Evolutionary conservation across 2,113 vertebrate species (phyloP).

Genomic region (Syngnathus floridae): DNA sequence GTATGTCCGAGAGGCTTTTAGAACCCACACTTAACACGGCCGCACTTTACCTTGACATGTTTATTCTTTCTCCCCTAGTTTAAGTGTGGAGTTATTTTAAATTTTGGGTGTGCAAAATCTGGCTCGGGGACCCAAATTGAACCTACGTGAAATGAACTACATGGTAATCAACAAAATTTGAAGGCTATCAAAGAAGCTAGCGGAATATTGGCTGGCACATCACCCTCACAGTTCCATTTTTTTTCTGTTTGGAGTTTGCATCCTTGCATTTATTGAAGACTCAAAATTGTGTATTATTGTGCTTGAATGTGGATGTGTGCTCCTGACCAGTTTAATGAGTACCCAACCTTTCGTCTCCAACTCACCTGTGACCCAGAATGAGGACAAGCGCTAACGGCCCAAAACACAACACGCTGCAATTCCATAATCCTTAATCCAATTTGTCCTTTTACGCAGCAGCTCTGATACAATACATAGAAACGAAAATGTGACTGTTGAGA

Average conservation of each 20-base stretch:
- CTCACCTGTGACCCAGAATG: background rate
- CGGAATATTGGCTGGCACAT: background rate
- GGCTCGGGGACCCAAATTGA: background rate
- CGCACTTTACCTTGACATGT: slow-evolving; percentile 21
- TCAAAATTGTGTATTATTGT: background rate
- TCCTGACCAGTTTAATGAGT: background rate
- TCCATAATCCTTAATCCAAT: slow-evolving; percentile 29
- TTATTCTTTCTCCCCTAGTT: background rate
- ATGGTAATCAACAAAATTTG: background rate
- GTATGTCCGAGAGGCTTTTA: slow-evolving; percentile 55
- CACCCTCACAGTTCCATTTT: background rate
- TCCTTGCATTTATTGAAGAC: background rate
- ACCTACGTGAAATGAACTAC: background rate
- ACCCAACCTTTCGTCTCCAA: background rate
- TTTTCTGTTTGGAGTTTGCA: too few species aligned
- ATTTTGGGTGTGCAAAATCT: background rate
- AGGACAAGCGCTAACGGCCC: background rate
- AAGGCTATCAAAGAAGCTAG: background rate
- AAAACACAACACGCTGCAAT: slow-evolving; percentile 10
- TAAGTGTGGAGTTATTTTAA: slow-evolving; percentile 7
- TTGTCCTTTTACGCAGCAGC: slow-evolving; percentile 2
- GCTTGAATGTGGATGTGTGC: background rate
- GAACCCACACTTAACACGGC: slow-evolving; percentile 57
- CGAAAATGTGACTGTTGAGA: background rate
- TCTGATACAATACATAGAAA: background rate